Evolutionary conservation across 2,797 vertebrate species (phyloP).

Genomic region (Chaetodon trifasciatus): DNA sequence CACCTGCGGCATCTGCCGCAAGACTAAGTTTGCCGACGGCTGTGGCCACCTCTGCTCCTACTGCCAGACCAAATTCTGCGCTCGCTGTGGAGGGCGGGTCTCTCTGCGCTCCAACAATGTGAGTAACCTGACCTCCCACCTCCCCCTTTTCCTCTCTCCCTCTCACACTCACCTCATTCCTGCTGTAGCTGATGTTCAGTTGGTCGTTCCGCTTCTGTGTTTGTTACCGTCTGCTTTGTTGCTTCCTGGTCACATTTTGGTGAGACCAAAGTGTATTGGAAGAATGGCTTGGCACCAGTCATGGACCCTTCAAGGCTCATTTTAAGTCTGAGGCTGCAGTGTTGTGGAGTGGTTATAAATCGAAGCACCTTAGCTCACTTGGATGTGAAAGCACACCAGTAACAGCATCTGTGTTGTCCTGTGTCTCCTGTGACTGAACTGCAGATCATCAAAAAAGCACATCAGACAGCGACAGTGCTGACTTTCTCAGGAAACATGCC

Average conservation of each 20-base stretch:
- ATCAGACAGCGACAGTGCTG: conserved; percentile 17
- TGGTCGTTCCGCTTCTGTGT: conserved; percentile 52
- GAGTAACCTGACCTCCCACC: conserved; percentile 78
- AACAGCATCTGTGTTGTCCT: conserved; percentile 49
- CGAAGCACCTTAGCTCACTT: conserved; percentile 15
- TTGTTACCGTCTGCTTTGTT: conserved; percentile 56
- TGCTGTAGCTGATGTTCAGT: conserved; percentile 23
- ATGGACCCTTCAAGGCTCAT: conserved; percentile 20
- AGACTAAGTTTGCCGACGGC: conserved; percentile 98
- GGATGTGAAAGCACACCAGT: conserved; percentile 28
- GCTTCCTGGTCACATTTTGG: conserved; percentile 73
- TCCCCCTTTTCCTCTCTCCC: neutral
- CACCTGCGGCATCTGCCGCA: conserved; percentile 97
- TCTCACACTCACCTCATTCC: conserved; percentile 49
- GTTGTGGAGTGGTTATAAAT: conserved; percentile 41
- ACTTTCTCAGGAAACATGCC: conserved; percentile 18
- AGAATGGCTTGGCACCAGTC: conserved; percentile 59
- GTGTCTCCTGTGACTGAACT: conserved; percentile 39
- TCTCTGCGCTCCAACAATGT: conserved; percentile 98
- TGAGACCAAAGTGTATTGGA: conserved; percentile 71
- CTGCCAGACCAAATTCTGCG: conserved; percentile 98
- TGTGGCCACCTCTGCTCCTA: conserved; percentile 98
- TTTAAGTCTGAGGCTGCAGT: conserved; percentile 24
- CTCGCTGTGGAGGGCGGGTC: conserved; percentile 96
- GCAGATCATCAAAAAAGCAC: conserved; percentile 39